These are phyloP conservation scores for Dasyurus viverrinus DNA, from an alignment of 2,113 vertebrate species.

Conservation along the genomic window DNA sequence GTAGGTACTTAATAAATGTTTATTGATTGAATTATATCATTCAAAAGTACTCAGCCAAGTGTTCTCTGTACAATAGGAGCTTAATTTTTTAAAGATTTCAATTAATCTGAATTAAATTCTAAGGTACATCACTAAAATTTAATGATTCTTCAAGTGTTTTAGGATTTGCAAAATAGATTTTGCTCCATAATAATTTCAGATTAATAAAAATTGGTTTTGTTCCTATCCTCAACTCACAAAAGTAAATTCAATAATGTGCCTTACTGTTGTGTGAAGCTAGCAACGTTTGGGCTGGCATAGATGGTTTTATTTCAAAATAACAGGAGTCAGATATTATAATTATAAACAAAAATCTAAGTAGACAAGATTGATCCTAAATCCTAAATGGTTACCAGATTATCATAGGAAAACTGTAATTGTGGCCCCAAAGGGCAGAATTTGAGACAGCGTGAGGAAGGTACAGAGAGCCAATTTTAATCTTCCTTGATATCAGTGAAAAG, in stretches of 20 bases:
- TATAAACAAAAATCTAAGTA: neutral
- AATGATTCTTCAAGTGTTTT: neutral
- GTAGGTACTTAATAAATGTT: neutral
- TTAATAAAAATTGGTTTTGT: neutral
- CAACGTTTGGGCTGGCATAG: neutral
- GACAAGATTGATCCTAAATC: neutral
- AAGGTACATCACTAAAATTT: neutral
- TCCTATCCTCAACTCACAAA: neutral
- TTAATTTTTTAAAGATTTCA: neutral
- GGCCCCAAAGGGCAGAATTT: neutral
- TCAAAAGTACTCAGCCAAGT: neutral
- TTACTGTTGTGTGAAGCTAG: neutral
- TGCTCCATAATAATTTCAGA: neutral
- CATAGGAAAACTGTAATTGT: neutral
- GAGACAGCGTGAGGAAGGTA: neutral
- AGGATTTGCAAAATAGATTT: neutral
- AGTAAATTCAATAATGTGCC: neutral
- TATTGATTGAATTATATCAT: neutral
- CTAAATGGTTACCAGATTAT: neutral
- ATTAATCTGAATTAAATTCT: neutral
- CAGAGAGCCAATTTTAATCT: neutral
- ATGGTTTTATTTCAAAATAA: neutral
- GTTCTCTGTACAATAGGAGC: neutral
- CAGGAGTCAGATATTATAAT: neutral
- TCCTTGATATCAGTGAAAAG: neutral